Evolutionary conservation across 2,888 invertebrate genomes (phyloP).

Genomic region (Leistus spinibarbis): DNA sequence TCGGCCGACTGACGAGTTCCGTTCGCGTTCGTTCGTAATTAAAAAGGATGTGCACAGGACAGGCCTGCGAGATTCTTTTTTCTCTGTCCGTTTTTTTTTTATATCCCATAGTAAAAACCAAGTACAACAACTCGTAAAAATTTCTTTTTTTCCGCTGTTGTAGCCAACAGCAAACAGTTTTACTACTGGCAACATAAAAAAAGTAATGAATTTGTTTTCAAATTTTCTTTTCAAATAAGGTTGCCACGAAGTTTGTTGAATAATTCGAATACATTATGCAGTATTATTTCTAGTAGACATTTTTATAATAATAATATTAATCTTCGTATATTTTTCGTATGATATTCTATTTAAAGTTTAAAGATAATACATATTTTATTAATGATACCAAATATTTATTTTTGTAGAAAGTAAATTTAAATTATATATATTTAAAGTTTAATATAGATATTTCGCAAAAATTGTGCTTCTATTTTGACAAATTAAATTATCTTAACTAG

Average conservation of each 20-base stretch:
- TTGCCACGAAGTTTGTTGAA: not conserved
- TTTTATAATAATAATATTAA: too few species aligned
- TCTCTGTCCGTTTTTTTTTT: not conserved
- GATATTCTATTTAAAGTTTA: too few species aligned
- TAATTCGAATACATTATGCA: not conserved
- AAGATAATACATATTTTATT: too few species aligned
- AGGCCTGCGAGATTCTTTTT: not conserved
- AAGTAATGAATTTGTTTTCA: not conserved
- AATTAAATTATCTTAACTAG: too few species aligned
- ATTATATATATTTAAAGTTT: too few species aligned
- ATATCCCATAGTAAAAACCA: not conserved
- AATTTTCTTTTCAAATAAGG: not conserved
- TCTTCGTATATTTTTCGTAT: too few species aligned
- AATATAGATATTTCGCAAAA: too few species aligned
- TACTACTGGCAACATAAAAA: not conserved
- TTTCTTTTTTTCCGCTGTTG: not conserved
- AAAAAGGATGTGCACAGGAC: not conserved
- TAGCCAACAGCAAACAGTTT: not conserved
- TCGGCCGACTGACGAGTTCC: conserved; percentile 7
- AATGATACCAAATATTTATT: too few species aligned
- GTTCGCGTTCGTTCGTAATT: conserved; percentile 5
- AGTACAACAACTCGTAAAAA: conserved; percentile 7
- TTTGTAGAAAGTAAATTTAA: too few species aligned
- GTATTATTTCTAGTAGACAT: not conserved
- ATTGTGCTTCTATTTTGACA: too few species aligned